Evolutionary conservation across 2,888 invertebrate genomes (phyloP).

Genomic region (Xanthorhoe designata): DNA sequence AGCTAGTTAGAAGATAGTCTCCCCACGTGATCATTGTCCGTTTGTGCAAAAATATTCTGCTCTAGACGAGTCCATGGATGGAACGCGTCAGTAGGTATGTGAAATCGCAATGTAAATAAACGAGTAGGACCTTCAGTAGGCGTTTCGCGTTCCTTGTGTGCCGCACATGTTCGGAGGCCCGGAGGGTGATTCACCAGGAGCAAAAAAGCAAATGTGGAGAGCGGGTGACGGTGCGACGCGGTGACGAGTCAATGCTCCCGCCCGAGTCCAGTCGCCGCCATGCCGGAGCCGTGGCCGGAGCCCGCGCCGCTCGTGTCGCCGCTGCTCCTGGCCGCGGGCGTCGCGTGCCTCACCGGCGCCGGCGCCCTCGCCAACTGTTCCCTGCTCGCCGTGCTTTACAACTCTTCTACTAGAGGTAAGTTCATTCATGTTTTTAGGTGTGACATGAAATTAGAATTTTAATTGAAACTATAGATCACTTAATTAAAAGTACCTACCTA

Average conservation of each 20-base stretch:
- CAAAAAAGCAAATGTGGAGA: slow-evolving; percentile 74
- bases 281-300: slow-evolving; percentile 67
- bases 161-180: slow-evolving; percentile 74
- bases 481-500: too few species aligned
- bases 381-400: slow-evolving; percentile 72
- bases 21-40: background rate
- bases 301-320: slow-evolving; percentile 69
- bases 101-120: slow-evolving; percentile 41
- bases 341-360: slow-evolving; percentile 76
- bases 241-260: slow-evolving; percentile 82
- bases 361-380: slow-evolving; percentile 77
- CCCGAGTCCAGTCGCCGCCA: slow-evolving; percentile 78
- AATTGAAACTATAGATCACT: too few species aligned
- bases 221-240: slow-evolving; percentile 66
- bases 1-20: slow-evolving; percentile 2
- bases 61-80: slow-evolving; percentile 1
- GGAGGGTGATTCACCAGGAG: slow-evolving; percentile 75
- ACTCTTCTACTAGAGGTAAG: slow-evolving; percentile 77
- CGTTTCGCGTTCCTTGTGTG: slow-evolving; percentile 62
- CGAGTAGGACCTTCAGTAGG: slow-evolving; percentile 47
- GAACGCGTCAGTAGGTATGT: slow-evolving; percentile 35
- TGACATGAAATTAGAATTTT: too few species aligned
- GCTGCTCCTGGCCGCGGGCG: slow-evolving; percentile 64
- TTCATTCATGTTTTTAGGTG: background rate
- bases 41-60: slow-evolving; percentile 4